Evolutionary conservation across 1,140 invertebrate genomes (phyloP).

Genomic region (Antheraea mylitta): DNA sequence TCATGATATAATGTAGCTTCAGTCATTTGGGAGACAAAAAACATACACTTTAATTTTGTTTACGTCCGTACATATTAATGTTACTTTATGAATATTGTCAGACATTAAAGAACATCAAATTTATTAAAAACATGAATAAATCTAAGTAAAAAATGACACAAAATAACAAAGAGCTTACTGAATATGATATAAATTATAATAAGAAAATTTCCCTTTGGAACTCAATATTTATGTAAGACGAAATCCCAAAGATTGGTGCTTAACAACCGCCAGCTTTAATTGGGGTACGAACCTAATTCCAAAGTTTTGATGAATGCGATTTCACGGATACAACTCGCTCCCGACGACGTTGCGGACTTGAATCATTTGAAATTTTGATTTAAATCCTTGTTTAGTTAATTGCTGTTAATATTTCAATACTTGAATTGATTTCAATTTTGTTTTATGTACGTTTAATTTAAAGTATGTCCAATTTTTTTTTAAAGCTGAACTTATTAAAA

Average conservation of each 20-base stretch:
- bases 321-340: conserved; percentile 43
- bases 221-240: conserved; percentile 64
- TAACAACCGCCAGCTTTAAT: conserved; percentile 70
- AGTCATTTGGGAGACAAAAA: no score
- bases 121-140: no score
- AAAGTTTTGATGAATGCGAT: conserved; percentile 75
- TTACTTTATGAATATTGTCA: no score
- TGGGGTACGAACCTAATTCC: conserved; percentile 63
- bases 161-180: conserved; percentile 21
- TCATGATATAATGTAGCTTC: no score
- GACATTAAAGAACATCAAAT: no score
- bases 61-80: no score
- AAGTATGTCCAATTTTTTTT: neutral
- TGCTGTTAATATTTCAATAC: conserved; percentile 40
- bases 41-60: no score
- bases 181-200: conserved; percentile 31
- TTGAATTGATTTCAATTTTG: neutral
- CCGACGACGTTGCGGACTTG: conserved; percentile 8
- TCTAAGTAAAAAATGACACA: neutral
- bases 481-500: no score
- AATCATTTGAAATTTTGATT: conserved; percentile 70
- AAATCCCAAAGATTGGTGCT: conserved; percentile 32
- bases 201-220: conserved; percentile 63
- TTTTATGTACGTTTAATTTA: neutral
- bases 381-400: conserved; percentile 52